A percentile compares a stretch with the other conserved stretches of the same genome.
phyloP scores from a whole-genome alignment of 2,888 invertebrate genomes.

The Tinea pellionella region DNA sequence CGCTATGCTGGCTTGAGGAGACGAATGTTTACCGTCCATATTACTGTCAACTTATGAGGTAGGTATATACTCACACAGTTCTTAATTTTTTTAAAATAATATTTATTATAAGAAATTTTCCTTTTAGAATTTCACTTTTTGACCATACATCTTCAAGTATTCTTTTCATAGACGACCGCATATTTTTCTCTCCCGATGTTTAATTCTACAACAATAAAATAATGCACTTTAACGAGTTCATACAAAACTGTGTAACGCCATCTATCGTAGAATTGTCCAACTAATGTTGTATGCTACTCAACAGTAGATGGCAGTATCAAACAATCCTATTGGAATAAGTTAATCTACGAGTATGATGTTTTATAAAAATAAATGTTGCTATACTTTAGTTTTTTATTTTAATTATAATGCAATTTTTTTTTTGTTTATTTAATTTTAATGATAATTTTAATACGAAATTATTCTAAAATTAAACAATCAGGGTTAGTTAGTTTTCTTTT shows the following conservation, averaged over 20 bases:
- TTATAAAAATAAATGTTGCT: conserved; percentile 25
- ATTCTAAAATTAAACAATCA: no score
- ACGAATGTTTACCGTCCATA: no score
- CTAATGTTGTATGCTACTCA: conserved; percentile 35
- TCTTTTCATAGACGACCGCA: background rate
- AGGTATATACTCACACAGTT: no score
- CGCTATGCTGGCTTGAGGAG: no score
- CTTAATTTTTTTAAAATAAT: no score
- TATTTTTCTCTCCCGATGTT: background rate
- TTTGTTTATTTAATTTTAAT: conserved; percentile 9
- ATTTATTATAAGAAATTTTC: no score
- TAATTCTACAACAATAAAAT: background rate
- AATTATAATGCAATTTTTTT: no score
- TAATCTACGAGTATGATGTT: no score
- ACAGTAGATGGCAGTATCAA: conserved; percentile 38
- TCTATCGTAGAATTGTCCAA: conserved; percentile 21
- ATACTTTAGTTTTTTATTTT: conserved; percentile 15
- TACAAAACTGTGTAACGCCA: conserved; percentile 27
- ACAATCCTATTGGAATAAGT: conserved; percentile 20
- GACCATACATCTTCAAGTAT: background rate
- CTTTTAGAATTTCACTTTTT: no score
- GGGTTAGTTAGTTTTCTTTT: no score
- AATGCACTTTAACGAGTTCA: background rate
- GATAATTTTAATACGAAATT: background rate
- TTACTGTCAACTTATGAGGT: no score